These are phyloP conservation scores for Enteromius treurensis DNA, from an alignment of 2,797 vertebrate species.

Conservation along the genomic window DNA sequence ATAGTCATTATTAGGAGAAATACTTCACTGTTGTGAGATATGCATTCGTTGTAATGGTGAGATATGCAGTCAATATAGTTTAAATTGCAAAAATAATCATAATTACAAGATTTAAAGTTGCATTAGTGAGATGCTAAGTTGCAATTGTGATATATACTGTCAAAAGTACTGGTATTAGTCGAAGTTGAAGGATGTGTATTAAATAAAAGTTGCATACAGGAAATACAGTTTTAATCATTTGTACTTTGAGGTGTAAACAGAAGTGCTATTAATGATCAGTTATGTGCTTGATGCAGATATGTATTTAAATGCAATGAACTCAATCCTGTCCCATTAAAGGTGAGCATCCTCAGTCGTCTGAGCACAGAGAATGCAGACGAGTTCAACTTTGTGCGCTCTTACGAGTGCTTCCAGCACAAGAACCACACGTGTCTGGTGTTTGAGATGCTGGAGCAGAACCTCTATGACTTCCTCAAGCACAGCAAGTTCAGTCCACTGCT, in stretches of 20 bases:
- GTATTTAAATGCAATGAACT: not conserved
- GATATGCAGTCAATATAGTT: not conserved
- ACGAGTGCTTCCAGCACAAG: constrained; percentile 99
- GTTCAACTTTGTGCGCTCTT: constrained; percentile 97
- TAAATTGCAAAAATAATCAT: not conserved
- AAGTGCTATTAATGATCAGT: not conserved
- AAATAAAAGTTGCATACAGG: not conserved
- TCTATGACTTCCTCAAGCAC: constrained; percentile 98
- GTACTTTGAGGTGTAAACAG: not conserved
- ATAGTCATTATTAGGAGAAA: not conserved
- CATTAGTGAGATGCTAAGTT: not conserved
- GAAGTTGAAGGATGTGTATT: not conserved
- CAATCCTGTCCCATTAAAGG: constrained; percentile 68
- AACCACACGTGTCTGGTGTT: constrained; percentile 99
- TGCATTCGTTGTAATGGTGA: not conserved
- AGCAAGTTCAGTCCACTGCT: constrained; percentile 98
- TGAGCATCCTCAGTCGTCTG: constrained; percentile 95
- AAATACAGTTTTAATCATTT: not conserved
- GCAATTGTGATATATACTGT: not conserved
- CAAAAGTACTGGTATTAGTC: not conserved
- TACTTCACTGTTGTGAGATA: not conserved
- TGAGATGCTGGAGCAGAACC: constrained; percentile 99
- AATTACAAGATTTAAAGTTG: not conserved
- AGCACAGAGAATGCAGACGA: constrained; percentile 97
- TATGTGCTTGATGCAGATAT: not conserved